Evolutionary conservation across 2,113 vertebrate species (phyloP), one percentile per base, ranked within the genome.

Genomic region (Glaucidium brasilianum): DNA sequence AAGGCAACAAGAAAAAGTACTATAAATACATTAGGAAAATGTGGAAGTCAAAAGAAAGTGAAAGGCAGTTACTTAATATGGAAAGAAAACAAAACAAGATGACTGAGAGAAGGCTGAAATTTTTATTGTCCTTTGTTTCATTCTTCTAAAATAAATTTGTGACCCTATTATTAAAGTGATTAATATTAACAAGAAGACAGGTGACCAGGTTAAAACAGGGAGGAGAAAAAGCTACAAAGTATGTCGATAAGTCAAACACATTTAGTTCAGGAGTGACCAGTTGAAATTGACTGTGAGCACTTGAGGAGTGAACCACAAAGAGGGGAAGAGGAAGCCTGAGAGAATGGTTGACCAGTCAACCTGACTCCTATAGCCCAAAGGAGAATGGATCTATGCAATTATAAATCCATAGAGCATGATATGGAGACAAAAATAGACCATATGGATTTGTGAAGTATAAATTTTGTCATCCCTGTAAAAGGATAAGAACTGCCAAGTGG

Each of bases 341-440:
- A 47, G 20, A 41, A 34, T 59, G 47, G 18, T 77, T 3, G 3
- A 32, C 21, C 43, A 87, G 60, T 60, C 39, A 81, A 4, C 6
- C 39, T 82, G 62, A 37, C 19, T 64, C 29, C 27, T 55, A 0
- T 20, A 73, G 43, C 87, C 73, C 52, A 52, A 64, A 90, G 73
- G 35, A 89, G 30, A 71, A 91, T 50, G 35, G 72, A 64, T 79
- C 27, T 87, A 10, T 79, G 58, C 8, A 26, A 88, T 95, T 92
- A 73, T 76, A 88, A 94, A 7, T 35, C 49, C 10, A 9, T 32
- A 60, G 30, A 90, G 39, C 53, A 37, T 79, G 91, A 91, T 94
- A 64, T 76, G 18, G 77, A 82, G 87, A 62, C 85, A 82, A 93
- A 92, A 96, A 93, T 81, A 96, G 84, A 78, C 35, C 26, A 12